Conservation (phyloP, 2,113 vertebrate species). For the Alexandromys fortis region DNA sequence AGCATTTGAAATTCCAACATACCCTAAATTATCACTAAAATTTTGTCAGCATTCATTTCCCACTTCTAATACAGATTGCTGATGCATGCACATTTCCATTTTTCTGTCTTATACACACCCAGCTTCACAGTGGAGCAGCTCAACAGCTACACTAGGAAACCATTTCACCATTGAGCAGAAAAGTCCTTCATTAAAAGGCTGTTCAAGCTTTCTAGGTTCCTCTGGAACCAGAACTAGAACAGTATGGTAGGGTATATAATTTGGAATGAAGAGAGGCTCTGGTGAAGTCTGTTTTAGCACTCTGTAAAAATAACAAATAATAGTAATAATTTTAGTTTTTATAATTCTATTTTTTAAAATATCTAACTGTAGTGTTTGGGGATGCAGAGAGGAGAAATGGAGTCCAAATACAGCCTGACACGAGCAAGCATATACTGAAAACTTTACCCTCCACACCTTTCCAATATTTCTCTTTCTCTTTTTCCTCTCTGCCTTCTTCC, state of each 20-base stretch:
- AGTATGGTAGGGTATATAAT: not conserved
- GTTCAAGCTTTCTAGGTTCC: not conserved
- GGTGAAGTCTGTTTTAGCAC: too few relatives aligned
- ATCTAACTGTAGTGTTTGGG: too few relatives aligned
- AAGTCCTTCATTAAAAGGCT: not conserved
- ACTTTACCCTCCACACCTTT: not conserved
- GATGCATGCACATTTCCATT: not conserved
- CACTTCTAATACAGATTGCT: not conserved
- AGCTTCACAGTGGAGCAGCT: not conserved
- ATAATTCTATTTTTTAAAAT: not conserved
- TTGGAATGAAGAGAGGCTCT: not conserved
- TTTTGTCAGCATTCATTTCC: not conserved
- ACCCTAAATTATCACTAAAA: not conserved
- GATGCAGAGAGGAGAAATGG: not conserved
- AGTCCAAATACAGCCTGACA: too few relatives aligned
- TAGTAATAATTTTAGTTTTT: not conserved
- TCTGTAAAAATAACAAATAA: not conserved
- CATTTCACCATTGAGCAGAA: not conserved
- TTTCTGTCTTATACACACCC: accelerated
- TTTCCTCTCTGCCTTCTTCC: too few relatives aligned
- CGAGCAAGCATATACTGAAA: accelerated
- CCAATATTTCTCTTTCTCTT: too few relatives aligned
- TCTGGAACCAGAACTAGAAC: not conserved
- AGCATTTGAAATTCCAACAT: not conserved
- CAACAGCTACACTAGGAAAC: not conserved